Evolutionary conservation across 2,113 vertebrate genomes (phyloP), one percentile per base, ranked within the genome.

Genomic region (Sardina pilchardus): DNA sequence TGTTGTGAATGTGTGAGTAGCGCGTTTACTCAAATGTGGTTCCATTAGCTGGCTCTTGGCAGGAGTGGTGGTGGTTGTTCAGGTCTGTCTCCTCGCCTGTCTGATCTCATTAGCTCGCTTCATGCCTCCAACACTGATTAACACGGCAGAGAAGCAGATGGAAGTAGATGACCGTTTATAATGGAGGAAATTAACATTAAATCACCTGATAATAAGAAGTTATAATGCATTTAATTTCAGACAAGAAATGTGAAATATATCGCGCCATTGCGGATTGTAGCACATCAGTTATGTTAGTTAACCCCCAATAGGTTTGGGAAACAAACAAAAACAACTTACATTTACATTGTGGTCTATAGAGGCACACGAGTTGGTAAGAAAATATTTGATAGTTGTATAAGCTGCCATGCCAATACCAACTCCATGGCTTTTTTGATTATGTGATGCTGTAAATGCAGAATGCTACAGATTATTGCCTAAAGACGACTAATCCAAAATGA

Each of bases 61-160:
- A 83, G 19, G n/a, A 26, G 53, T 47, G 75, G 26, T 42, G 36
- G 71, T 81, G 39, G 83, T 42, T 84, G 84, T 36, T 83, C 59
- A n/a, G 0, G 24, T 6, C 7, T 63, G 26, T 90, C 82, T 85
- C 48, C 86, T 87, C 82, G 87, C 56, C 56, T 92, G 89, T 91
- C 89, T 87, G 85, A 85, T 91, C 67, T 34, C 53, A 75, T 90
- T 90, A 90, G 30, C 86, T 44, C 84, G 24, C 82, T 83, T 83
- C 88, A 82, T 47, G 24, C 81, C 86, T 86, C 82, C 85, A 36
- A 63, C 42, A 56, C 88, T 83, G 82, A 90, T 87, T 82, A 83
- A 75, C 85, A 59, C 81, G 81, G 89, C 47, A 36, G 84, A 26
- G 63, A 84, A 87, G 87, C 92, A 91, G 90, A 89, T 91, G 92